phyloP scores from a whole-genome alignment of 2,113 vertebrate species.

The Periophthalmodon schlosseri region DNA sequence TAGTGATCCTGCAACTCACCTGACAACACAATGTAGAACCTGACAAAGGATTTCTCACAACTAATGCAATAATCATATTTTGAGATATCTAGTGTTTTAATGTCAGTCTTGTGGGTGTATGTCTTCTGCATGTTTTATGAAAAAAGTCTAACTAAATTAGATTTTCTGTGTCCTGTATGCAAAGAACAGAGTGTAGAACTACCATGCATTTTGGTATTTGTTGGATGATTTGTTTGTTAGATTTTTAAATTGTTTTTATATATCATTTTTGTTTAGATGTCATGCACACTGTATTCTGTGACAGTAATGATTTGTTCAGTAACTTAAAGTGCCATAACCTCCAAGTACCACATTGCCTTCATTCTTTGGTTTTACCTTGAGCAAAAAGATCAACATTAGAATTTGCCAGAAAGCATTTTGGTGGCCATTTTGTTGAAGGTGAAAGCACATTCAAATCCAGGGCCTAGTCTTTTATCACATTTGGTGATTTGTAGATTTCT shows the following conservation, averaged over 20 bases:
- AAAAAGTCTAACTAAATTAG: neutral
- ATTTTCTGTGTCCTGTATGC: neutral
- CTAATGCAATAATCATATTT: slow-evolving; percentile 4
- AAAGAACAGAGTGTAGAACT: neutral
- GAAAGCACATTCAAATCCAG: neutral
- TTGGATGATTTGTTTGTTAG: too few relatives aligned
- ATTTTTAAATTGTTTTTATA: too few relatives aligned
- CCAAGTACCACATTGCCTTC: too few relatives aligned
- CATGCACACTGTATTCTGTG: neutral
- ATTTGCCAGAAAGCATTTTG: neutral
- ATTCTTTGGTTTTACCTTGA: too few relatives aligned
- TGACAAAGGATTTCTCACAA: neutral
- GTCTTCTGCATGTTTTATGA: neutral
- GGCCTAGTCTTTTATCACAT: too few relatives aligned
- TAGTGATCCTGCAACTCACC: neutral
- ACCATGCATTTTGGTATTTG: too few relatives aligned
- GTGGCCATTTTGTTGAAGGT: neutral
- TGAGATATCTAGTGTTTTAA: neutral
- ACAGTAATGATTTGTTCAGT: neutral
- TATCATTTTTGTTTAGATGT: too few relatives aligned
- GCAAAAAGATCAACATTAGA: too few relatives aligned
- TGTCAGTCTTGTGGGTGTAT: neutral
- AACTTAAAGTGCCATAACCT: neutral
- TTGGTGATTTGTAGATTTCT: too few relatives aligned
- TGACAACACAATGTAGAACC: neutral